Base-by-base conservation (phyloP, 2,888 invertebrate species). In the Yponomeuta sedellus region DNA sequence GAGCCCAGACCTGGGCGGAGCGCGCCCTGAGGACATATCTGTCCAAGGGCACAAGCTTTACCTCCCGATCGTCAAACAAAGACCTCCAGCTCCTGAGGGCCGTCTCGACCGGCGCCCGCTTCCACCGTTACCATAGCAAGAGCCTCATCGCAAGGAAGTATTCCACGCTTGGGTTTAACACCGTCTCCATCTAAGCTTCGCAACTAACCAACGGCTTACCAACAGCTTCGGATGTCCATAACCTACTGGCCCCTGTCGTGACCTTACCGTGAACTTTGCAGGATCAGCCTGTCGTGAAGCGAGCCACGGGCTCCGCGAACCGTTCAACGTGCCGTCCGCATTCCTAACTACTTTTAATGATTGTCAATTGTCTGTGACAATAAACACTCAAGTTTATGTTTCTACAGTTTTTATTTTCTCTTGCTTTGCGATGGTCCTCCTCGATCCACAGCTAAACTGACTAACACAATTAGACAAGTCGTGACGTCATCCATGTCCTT, bases 1-100 rank as follows among this genome's bases (percentile, higher is more conserved):
- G 94, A 66, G 94, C 97, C 19, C 96, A 97, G 85, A 96, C 96
- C 40, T 97, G 97, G 97, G 95, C 95, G 64, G 97, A 97, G 83
- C 93, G 97, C 66, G 94, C 94, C 58, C 92, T 96, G 68, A 92
- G 96, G 72, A 95, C 95, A 11, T 96, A 94, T 85, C 75, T 89
- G 65, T 77, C 85, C 70, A 94, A 95, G 67, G 94, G 94, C 77
- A 94, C 95, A 69, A 94, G 94, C 93, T 34, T 34, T 8, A 94
- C 94, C 40, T 94, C 94, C 80, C 87, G 94, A 67, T 88, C 94
- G 67, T 93, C 93, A 44, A 94, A 92, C 82, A 75, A 85, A 71
- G 93, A 94, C 77, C 80, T 85, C 62, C 82, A 88, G 66, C 88
- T 95, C 69, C 91, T 94, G 59, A 92, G 92, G 73, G 93, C 92